These are phyloP conservation scores for Narcine bancroftii DNA, from an alignment of 2,113 vertebrate genomes.

Conservation along the genomic window DNA sequence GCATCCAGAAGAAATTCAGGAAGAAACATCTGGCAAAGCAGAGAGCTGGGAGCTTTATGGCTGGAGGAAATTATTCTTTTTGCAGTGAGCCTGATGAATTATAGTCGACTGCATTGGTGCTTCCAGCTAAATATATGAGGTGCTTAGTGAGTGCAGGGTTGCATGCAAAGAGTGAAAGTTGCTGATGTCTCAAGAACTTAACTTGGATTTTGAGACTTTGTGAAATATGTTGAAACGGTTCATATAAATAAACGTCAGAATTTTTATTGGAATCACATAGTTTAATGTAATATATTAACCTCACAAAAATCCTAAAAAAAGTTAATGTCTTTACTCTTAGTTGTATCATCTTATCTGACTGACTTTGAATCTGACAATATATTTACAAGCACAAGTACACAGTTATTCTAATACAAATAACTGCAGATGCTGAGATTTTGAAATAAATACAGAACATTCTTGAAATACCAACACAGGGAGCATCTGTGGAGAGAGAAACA, in stretches of 20 bases:
- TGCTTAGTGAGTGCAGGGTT: slow-evolving; percentile 47
- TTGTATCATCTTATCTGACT: neutral
- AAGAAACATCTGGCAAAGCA: slow-evolving; percentile 58
- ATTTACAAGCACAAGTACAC: neutral
- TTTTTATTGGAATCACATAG: neutral
- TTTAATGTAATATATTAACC: neutral
- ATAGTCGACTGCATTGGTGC: slow-evolving; percentile 48
- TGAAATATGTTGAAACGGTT: slow-evolving; percentile 17
- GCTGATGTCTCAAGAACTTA: neutral
- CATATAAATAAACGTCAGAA: slow-evolving; percentile 6
- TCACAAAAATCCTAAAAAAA: neutral
- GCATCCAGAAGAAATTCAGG: slow-evolving; percentile 55
- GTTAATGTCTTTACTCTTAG: neutral
- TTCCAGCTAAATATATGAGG: slow-evolving; percentile 44
- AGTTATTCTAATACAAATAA: neutral
- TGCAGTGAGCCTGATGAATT: slow-evolving; percentile 47
- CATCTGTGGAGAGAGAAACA: too few species aligned
- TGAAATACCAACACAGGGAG: too few species aligned
- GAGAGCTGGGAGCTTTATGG: slow-evolving; percentile 53
- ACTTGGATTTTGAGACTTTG: neutral
- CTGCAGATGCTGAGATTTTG: too few species aligned
- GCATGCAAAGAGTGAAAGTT: slow-evolving; percentile 42
- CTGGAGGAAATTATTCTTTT: slow-evolving; percentile 47
- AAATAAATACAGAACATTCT: too few species aligned
- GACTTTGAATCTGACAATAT: neutral